Evolutionary conservation across 2,113 vertebrate genomes (phyloP).

Genomic region (Macquaria ambigua): DNA sequence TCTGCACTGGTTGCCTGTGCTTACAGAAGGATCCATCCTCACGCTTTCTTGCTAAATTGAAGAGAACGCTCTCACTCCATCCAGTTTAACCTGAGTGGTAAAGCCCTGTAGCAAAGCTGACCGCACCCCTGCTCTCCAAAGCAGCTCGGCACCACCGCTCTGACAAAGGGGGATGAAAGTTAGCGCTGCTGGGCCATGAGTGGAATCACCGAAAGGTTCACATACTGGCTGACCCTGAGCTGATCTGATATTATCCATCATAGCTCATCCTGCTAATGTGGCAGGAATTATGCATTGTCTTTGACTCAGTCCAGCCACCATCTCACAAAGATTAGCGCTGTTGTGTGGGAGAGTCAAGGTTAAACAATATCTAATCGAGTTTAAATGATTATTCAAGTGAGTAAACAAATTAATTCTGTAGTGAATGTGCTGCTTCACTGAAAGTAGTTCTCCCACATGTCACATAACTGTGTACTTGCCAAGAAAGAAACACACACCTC

Average conservation of each 20-base stretch:
- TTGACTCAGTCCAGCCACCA: slow-evolving; percentile 1
- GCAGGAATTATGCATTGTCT: slow-evolving; percentile 48
- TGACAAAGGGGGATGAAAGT: slow-evolving; percentile 34
- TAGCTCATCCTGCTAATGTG: slow-evolving; percentile 59
- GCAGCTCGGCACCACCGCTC: slow-evolving; percentile 26
- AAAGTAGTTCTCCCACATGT: slow-evolving; percentile 56
- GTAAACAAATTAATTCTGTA: slow-evolving; percentile 65
- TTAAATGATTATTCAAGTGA: slow-evolving; percentile 40
- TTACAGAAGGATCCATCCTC: slow-evolving; percentile 64
- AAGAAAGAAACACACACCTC: slow-evolving; percentile 43
- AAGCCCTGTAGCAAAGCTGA: slow-evolving; percentile 44
- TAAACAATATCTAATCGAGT: slow-evolving; percentile 59
- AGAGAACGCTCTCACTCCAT: slow-evolving; percentile 64
- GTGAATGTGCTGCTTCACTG: slow-evolving; percentile 9
- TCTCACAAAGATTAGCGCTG: slow-evolving; percentile 40
- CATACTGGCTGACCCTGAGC: slow-evolving; percentile 51
- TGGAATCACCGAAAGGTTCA: slow-evolving; percentile 27
- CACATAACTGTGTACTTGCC: slow-evolving; percentile 15
- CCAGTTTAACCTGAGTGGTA: slow-evolving; percentile 63
- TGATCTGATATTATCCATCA: slow-evolving; percentile 55
- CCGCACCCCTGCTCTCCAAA: slow-evolving; percentile 44
- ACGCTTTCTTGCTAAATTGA: slow-evolving; percentile 66
- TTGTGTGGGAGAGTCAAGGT: slow-evolving; percentile 40
- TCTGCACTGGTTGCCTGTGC: slow-evolving; percentile 49
- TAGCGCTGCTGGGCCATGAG: slow-evolving; percentile 10